Base-by-base conservation (phyloP, 2,888 invertebrate species). In the Drosophila flavopinicola region DNA sequence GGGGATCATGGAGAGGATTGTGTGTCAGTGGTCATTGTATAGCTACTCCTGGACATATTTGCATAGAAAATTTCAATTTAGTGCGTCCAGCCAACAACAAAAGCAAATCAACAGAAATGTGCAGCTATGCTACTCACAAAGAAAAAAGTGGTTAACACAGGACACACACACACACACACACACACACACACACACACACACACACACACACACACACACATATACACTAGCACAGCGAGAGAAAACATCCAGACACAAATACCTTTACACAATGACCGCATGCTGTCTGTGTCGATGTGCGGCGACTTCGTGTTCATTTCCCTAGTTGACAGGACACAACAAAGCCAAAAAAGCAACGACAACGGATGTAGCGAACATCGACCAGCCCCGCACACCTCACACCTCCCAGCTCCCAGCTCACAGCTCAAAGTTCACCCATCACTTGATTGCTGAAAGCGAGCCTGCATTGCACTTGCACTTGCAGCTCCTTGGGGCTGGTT, bases 291-390 rank as follows among this genome's bases (percentile, higher is more conserved):
- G 67, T 33, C 13, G 32, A 11, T 33, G 45, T 17, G 17, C 25
- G 41, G 44, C 24, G 6, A 38, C 29, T 53, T 75, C 69, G 70
- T 61, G 69, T 75, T 70, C 70, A 70, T 69, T 70, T 74, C 61
- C 61, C 51, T 13, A 51, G 47, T 17, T 69, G 70, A 54, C 70
- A 54, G 59, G 10, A 13, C 32, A 44, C 38, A 53, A 49, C 64
- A 45, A 42, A 42, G 37, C 39, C 42, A 11, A 54, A 39, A 47
- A 47, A 24, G 49, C 45, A 51, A 39, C 47, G 33, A 48, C 52
- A 60, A 51, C 32, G 41, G 59, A 51, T 51, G 41, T 24, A 25
- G 15, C 42, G 7, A 45, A 27, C 38, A 49, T 10, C 35, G 29
- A 15, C 24, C 17, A 25, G 24, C 27, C 10, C 3, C 17, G 15